Conservation (phyloP, 2,113 vertebrate genomes). For the Coryphaenoides rupestris region DNA sequence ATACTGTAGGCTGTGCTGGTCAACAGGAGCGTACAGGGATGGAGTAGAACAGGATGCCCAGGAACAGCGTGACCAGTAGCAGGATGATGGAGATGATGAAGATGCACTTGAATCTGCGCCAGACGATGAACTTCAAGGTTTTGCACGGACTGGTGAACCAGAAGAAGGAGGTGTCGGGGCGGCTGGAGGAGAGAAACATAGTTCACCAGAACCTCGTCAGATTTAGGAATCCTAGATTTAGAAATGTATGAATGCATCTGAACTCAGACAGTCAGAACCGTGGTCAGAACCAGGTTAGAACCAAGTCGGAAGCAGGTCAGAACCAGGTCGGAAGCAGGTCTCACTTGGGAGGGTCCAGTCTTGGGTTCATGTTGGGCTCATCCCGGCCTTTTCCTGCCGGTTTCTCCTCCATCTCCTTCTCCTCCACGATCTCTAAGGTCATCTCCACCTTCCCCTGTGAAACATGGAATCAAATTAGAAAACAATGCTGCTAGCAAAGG, state of each 20-base stretch:
- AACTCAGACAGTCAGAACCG: too few species aligned
- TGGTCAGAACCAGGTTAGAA: too few species aligned
- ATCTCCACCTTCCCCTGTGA: slow-evolving; percentile 95
- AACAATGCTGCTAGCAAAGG: not conserved
- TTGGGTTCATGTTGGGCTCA: slow-evolving; percentile 98
- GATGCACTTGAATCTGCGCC: slow-evolving; percentile 92
- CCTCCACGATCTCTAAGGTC: slow-evolving; percentile 91
- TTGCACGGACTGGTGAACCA: slow-evolving; percentile 98
- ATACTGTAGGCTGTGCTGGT: not conserved
- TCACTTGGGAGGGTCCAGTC: slow-evolving; percentile 91
- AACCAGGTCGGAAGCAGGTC: slow-evolving; percentile 18
- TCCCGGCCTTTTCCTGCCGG: slow-evolving; percentile 95
- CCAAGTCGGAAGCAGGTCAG: slow-evolving; percentile 17
- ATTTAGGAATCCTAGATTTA: not conserved
- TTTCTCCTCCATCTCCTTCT: slow-evolving; percentile 88
- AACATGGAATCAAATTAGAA: slow-evolving; percentile 32
- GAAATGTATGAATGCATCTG: not conserved
- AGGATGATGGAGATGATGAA: slow-evolving; percentile 82
- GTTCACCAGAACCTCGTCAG: too few species aligned
- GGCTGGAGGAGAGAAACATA: slow-evolving; percentile 66
- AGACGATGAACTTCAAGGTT: slow-evolving; percentile 93
- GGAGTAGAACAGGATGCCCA: slow-evolving; percentile 89
- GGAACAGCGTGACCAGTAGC: slow-evolving; percentile 81
- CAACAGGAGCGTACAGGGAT: slow-evolving; percentile 76
- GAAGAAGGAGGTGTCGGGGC: slow-evolving; percentile 96